These are phyloP conservation scores for Nesogale talazaci DNA, from an alignment of 2,113 vertebrate genomes.

Conservation along the genomic window DNA sequence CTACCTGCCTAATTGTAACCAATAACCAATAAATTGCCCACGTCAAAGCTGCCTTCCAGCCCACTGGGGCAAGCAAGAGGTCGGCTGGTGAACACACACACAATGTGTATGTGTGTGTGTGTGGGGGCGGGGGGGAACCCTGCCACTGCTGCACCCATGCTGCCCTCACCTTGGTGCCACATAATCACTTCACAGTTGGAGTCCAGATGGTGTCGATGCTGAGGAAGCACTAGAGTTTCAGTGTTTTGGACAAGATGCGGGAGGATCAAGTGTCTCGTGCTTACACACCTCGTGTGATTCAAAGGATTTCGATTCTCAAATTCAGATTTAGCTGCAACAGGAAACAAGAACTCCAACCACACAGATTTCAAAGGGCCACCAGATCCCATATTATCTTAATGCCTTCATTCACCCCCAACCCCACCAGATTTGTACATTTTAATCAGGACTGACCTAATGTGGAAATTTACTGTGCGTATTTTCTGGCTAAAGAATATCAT, in stretches of 20 bases:
- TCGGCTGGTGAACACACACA: neutral
- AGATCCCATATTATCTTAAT: neutral
- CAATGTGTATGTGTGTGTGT: too few relatives aligned
- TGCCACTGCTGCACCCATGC: neutral
- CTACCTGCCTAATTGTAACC: slow-evolving; percentile 58
- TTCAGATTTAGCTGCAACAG: slow-evolving; percentile 54
- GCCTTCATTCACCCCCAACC: neutral
- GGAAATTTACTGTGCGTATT: slow-evolving; percentile 25
- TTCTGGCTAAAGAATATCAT: slow-evolving; percentile 17
- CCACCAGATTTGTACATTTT: neutral
- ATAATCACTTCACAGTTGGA: neutral
- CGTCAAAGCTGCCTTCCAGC: slow-evolving; percentile 1
- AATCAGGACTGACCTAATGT: slow-evolving; percentile 12
- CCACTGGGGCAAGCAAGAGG: slow-evolving; percentile 2
- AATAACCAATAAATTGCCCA: slow-evolving; percentile 27
- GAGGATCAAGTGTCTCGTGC: slow-evolving; percentile 68
- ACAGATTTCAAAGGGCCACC: slow-evolving; percentile 16
- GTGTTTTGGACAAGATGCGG: neutral
- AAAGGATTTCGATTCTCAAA: slow-evolving; percentile 70
- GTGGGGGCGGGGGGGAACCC: neutral
- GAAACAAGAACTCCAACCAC: slow-evolving; percentile 33
- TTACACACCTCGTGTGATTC: neutral
- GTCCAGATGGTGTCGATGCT: neutral
- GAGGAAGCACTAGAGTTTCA: slow-evolving; percentile 21
- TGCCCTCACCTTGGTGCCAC: neutral